Conservation (phyloP, 2,888 invertebrate species). For the Hydraecia micacea region DNA sequence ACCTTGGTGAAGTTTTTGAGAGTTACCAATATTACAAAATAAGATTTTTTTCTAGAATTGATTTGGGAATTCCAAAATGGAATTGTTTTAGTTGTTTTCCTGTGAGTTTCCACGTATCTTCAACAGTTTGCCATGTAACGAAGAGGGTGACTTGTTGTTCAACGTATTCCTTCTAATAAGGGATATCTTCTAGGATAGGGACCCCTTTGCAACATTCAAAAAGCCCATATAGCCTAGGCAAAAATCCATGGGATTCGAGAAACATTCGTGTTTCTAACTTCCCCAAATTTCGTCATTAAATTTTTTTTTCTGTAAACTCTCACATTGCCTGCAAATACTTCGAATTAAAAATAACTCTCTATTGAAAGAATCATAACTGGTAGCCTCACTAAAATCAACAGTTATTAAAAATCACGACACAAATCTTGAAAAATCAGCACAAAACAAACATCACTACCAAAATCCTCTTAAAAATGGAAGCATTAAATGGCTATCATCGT, state of each 20-base stretch:
- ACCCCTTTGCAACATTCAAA: neutral
- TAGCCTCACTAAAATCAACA: neutral
- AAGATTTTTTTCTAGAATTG: too few relatives aligned
- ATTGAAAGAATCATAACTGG: neutral
- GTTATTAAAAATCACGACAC: neutral
- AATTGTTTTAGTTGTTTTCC: neutral
- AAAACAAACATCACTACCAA: conserved; percentile 24
- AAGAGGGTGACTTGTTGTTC: neutral
- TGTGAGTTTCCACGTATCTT: neutral
- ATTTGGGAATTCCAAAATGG: too few relatives aligned
- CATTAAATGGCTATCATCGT: conserved; percentile 56
- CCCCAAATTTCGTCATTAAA: neutral
- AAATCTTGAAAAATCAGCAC: neutral
- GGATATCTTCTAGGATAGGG: too few relatives aligned
- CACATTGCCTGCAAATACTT: neutral
- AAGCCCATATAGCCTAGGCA: neutral
- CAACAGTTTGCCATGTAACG: neutral
- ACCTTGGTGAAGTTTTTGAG: too few relatives aligned
- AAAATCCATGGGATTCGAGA: neutral
- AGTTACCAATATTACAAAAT: too few relatives aligned
- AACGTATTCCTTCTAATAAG: neutral
- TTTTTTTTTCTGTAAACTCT: neutral
- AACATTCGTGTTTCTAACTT: neutral
- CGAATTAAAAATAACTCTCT: neutral
- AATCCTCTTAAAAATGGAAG: conserved; percentile 34